Conservation (phyloP, 2,113 vertebrate species). For the Gymnobelideus leadbeateri region DNA sequence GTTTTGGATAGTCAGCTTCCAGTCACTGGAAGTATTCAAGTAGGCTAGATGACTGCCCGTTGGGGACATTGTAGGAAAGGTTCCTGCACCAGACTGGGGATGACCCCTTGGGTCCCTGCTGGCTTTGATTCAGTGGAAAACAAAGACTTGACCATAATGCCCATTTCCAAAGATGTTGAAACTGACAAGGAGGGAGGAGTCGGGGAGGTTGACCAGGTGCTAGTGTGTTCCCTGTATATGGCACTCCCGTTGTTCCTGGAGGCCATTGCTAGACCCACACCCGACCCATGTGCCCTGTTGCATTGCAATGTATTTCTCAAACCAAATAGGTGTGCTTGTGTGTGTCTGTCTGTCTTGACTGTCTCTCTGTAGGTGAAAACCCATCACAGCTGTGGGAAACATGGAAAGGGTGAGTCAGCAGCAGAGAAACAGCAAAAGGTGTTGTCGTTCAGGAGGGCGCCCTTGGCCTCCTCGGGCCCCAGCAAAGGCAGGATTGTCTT, state of each 20-base stretch:
- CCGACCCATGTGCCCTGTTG: slow-evolving; percentile 34
- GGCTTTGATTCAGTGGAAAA: slow-evolving; percentile 57
- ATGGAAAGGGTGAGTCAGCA: slow-evolving; percentile 58
- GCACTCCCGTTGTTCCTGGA: slow-evolving; percentile 9
- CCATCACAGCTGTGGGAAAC: background rate
- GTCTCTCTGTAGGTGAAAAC: slow-evolving; percentile 27
- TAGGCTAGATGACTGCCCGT: slow-evolving; percentile 28
- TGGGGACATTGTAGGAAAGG: background rate
- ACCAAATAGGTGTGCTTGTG: slow-evolving; percentile 74
- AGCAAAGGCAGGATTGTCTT: background rate
- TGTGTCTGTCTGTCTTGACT: slow-evolving; percentile 29
- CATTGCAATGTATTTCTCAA: slow-evolving; percentile 54
- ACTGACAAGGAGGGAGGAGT: slow-evolving; percentile 41
- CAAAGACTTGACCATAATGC: slow-evolving; percentile 67
- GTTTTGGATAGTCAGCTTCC: background rate
- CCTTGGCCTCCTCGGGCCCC: slow-evolving; percentile 3
- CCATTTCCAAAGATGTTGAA: slow-evolving; percentile 75
- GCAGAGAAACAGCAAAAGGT: slow-evolving; percentile 43
- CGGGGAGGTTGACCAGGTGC: slow-evolving; percentile 10
- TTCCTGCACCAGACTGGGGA: background rate
- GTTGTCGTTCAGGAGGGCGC: slow-evolving; percentile 14
- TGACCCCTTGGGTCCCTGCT: background rate
- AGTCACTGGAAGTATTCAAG: background rate
- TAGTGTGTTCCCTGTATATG: background rate
- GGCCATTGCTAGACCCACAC: slow-evolving; percentile 8